Percentiles rank a stretch among this genome's conserved stretches.
These are phyloP conservation scores for Chloropsis hardwickii DNA, from an alignment of 2,113 vertebrate genomes.

Conservation along the genomic window DNA sequence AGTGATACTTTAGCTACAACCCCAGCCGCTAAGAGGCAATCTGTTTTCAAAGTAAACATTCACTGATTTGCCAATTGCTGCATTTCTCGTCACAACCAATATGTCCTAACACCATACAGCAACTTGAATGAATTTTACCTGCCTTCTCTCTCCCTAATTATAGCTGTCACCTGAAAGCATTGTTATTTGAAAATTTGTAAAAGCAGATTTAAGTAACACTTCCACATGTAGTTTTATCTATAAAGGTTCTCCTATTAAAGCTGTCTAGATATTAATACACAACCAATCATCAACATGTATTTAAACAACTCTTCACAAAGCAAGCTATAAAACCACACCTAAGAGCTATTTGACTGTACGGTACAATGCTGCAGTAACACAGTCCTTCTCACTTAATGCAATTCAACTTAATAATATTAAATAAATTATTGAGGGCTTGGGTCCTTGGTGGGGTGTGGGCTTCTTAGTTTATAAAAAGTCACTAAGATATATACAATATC, in stretches of 20 bases:
- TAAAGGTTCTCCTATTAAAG: not conserved
- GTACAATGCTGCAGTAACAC: not conserved
- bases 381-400: not conserved
- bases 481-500: conserved; percentile 54
- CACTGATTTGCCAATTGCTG: not conserved
- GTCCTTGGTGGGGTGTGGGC: not conserved
- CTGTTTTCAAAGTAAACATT: not conserved
- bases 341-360: not conserved
- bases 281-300: not conserved
- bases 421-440: not conserved
- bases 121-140: not conserved
- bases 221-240: not conserved
- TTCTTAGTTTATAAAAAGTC: conserved; percentile 21
- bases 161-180: not conserved
- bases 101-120: not conserved
- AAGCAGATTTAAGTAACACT: not conserved
- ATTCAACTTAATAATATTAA: conserved; percentile 30
- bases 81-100: not conserved
- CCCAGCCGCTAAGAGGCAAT: not conserved
- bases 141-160: not conserved
- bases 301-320: not conserved
- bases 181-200: not conserved
- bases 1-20: not conserved
- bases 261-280: not conserved
- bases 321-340: not conserved